These are phyloP conservation scores for Drosophila colorata DNA, from an alignment of 2,888 invertebrate genomes.

Conservation along the genomic window DNA sequence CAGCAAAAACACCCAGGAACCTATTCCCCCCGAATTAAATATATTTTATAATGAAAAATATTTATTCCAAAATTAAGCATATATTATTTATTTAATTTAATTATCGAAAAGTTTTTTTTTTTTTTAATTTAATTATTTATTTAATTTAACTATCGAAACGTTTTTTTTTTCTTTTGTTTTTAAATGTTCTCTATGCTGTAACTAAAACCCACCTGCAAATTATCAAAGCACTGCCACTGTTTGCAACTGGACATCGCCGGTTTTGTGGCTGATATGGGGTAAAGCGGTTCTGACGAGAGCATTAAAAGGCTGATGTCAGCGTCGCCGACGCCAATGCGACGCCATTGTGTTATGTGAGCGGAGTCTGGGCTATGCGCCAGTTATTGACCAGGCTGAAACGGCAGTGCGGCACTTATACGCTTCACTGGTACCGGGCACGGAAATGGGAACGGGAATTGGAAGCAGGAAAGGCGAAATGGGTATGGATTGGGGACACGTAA, in stretches of 20 bases:
- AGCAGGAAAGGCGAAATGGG: not conserved
- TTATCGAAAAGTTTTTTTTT: too few species aligned
- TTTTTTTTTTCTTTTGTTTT: not conserved
- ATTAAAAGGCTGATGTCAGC: slow-evolving; percentile 68
- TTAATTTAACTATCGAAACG: too few species aligned
- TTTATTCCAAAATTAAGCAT: too few species aligned
- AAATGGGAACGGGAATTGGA: too few species aligned
- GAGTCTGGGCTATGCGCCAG: slow-evolving; percentile 11
- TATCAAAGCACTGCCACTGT: slow-evolving; percentile 30
- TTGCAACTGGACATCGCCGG: slow-evolving; percentile 12
- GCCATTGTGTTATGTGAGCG: slow-evolving; percentile 17
- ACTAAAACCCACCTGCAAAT: not conserved
- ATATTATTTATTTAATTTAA: too few species aligned
- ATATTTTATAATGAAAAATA: too few species aligned
- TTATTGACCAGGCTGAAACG: slow-evolving; percentile 60
- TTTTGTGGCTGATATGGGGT: slow-evolving; percentile 12
- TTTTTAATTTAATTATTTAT: too few species aligned
- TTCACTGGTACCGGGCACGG: slow-evolving; percentile 29
- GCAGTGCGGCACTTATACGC: slow-evolving; percentile 58
- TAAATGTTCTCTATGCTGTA: not conserved
- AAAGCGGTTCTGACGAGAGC: slow-evolving; percentile 1
- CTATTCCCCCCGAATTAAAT: too few species aligned
- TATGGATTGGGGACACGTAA: slow-evolving; percentile 21
- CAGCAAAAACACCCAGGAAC: too few species aligned
- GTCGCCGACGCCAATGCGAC: slow-evolving; percentile 38